Evolutionary conservation across 2,113 vertebrate genomes (phyloP).

Genomic region (Tetrao urogallus): DNA sequence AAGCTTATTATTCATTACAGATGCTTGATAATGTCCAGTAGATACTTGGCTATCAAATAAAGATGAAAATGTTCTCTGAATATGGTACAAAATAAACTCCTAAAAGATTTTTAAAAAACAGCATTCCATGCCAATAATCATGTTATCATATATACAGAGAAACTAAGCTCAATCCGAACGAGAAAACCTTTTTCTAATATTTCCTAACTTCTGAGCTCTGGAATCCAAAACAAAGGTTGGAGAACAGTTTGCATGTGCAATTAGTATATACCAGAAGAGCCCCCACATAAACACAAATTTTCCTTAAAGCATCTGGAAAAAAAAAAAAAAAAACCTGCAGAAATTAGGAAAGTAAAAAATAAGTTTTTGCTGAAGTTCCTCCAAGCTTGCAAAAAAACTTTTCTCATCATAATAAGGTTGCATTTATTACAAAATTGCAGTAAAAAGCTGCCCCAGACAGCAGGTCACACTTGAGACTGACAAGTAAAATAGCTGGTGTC

Average conservation of each 20-base stretch:
- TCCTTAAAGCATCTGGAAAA: neutral
- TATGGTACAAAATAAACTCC: neutral
- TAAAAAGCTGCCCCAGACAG: neutral
- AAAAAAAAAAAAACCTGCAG: neutral
- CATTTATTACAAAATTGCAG: neutral
- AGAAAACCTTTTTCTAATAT: neutral
- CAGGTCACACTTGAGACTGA: neutral
- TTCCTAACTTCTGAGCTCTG: neutral
- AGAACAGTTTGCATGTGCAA: neutral
- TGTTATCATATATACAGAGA: neutral
- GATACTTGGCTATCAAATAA: neutral
- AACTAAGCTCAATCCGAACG: neutral
- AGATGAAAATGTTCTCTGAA: neutral
- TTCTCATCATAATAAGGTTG: neutral
- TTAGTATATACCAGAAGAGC: neutral
- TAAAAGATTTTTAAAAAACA: neutral
- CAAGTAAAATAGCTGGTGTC: neutral
- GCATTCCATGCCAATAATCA: neutral
- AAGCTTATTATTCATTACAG: neutral
- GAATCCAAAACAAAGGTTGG: neutral
- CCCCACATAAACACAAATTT: fast-evolving
- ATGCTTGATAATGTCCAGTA: neutral
- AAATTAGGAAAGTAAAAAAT: neutral
- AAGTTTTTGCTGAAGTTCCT: neutral
- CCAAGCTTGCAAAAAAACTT: neutral